Conservation (phyloP, 2,797 vertebrate genomes). For the Crocodylus rhombifer region DNA sequence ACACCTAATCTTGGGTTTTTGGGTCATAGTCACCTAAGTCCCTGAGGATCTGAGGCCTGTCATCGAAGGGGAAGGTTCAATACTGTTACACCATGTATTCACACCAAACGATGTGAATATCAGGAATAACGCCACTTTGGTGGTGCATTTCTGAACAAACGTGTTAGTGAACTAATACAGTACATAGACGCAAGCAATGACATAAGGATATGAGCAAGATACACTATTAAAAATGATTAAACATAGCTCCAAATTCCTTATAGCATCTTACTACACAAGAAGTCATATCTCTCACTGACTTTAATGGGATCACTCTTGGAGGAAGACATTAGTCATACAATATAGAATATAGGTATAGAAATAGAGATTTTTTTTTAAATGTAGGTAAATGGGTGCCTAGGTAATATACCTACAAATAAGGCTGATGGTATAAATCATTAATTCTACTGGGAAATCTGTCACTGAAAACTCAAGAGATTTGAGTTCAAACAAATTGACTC, state of each 20-base stretch:
- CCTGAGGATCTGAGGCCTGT: not conserved
- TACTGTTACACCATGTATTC: not conserved
- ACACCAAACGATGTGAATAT: not conserved
- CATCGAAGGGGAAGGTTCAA: not conserved
- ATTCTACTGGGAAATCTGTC: no score
- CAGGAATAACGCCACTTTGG: not conserved
- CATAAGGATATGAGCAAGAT: not conserved
- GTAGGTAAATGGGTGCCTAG: no score
- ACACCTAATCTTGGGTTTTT: no score
- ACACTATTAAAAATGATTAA: not conserved
- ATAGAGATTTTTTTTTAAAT: no score
- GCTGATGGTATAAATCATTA: no score
- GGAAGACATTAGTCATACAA: not conserved
- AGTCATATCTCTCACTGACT: not conserved
- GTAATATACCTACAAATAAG: no score
- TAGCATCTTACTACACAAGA: not conserved
- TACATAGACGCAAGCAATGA: not conserved
- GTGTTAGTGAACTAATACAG: not conserved
- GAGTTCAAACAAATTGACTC: not conserved
- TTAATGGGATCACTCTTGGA: not conserved
- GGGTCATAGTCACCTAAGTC: no score
- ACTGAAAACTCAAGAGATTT: not conserved
- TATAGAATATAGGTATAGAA: no score
- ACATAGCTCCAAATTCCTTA: not conserved
- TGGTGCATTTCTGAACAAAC: not conserved